Percentiles rank a stretch among this genome's conserved stretches.
phyloP scores from a whole-genome alignment of 1,140 invertebrate genomes.

The Bombus breviceps region DNA sequence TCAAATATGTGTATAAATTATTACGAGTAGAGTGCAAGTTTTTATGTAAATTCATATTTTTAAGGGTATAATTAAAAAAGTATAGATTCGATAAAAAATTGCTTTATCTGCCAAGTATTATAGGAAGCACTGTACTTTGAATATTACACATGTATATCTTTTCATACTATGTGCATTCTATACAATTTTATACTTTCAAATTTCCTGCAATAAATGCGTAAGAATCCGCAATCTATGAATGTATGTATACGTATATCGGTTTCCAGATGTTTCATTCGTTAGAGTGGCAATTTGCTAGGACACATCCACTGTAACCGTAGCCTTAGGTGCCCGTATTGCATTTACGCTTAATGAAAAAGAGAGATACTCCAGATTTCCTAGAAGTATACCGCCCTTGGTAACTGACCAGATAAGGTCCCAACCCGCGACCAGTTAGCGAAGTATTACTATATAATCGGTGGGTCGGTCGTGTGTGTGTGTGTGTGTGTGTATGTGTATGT shows the following conservation, averaged over 20 bases:
- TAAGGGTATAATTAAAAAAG: too few species aligned
- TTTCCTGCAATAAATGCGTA: too few species aligned
- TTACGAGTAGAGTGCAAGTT: neutral
- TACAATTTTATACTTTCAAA: too few species aligned
- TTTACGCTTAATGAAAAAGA: neutral
- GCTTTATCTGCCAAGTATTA: too few species aligned
- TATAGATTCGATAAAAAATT: too few species aligned
- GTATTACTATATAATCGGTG: neutral
- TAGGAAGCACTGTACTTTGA: too few species aligned
- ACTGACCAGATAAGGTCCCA: neutral
- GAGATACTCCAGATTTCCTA: neutral
- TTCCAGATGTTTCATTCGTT: neutral
- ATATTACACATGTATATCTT: too few species aligned
- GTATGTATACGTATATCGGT: neutral
- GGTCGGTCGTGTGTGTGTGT: constrained; percentile 3
- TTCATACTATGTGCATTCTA: too few species aligned
- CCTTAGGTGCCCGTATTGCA: neutral
- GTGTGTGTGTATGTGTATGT: too few species aligned
- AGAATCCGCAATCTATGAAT: too few species aligned
- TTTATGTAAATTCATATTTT: too few species aligned
- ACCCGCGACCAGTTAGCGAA: neutral
- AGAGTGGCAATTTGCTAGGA: neutral
- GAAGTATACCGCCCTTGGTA: neutral
- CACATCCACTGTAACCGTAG: neutral
- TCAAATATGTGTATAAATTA: neutral